These are phyloP conservation scores for Axea sp. DNA, from an alignment of 2,888 invertebrate genomes.

Conservation along the genomic window DNA sequence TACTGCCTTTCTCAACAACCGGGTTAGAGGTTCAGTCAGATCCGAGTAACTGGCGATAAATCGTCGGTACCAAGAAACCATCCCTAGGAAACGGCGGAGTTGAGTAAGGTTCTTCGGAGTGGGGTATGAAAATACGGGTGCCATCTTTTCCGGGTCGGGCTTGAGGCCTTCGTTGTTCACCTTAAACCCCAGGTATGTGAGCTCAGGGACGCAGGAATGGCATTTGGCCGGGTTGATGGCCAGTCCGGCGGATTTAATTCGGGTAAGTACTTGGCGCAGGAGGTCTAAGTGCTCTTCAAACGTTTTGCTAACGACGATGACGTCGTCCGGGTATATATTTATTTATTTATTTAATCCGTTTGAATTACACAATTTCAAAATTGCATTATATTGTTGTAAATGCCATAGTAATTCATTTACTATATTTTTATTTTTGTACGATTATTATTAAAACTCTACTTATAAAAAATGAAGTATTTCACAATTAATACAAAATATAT, in stretches of 20 bases:
- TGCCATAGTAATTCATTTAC: no score
- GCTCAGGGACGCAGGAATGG: conserved; percentile 1
- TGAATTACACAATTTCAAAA: no score
- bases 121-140: neutral
- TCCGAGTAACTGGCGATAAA: no score
- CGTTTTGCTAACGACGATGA: neutral
- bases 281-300: neutral
- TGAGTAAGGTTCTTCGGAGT: neutral
- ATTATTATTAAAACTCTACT: no score
- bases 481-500: no score
- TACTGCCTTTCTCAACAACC: no score
- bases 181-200: neutral
- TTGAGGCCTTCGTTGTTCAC: neutral
- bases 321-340: conserved; percentile 56
- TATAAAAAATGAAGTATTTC: no score
- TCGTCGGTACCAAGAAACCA: neutral
- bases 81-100: neutral
- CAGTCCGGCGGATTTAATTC: neutral
- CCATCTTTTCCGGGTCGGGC: neutral
- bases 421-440: no score
- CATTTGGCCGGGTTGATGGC: neutral
- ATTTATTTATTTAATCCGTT: no score
- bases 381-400: no score
- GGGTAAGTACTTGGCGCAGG: neutral
- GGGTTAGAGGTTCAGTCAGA: no score